Percentiles rank a stretch among this genome's conserved stretches.
Conservation (phyloP, 2,113 vertebrate genomes). For the Perognathus longimembris region DNA sequence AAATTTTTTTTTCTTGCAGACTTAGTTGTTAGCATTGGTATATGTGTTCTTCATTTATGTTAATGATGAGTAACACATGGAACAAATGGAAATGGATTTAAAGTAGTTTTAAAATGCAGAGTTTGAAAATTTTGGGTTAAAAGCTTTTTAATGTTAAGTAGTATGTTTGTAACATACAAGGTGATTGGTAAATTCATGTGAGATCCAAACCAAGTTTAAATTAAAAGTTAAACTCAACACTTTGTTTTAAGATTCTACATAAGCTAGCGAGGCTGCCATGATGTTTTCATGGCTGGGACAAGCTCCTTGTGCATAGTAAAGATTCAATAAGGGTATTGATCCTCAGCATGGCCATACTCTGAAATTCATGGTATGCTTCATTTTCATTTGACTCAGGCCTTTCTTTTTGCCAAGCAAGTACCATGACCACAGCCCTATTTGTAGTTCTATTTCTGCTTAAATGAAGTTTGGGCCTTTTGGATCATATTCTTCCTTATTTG, state of each 20-base stretch:
- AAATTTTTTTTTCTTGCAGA: conserved; percentile 39
- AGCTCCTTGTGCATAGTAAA: not conserved
- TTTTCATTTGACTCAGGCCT: too few species aligned
- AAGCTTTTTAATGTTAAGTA: conserved; percentile 35
- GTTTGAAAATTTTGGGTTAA: conserved; percentile 22
- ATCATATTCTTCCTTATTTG: too few species aligned
- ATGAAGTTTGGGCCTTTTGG: too few species aligned
- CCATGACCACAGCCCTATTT: too few species aligned
- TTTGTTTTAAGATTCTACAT: not conserved
- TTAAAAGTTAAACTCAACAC: conserved; percentile 8
- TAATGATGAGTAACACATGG: conserved; percentile 42
- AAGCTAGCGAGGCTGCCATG: not conserved
- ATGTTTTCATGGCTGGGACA: too few species aligned
- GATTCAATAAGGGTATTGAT: not conserved
- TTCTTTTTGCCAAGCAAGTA: too few species aligned
- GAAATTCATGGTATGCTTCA: not conserved
- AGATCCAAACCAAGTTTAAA: not conserved
- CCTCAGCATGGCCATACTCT: not conserved
- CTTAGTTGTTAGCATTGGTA: conserved; percentile 35
- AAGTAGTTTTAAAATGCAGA: conserved; percentile 55
- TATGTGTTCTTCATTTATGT: conserved; percentile 37
- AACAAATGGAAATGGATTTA: conserved; percentile 46
- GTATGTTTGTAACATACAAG: not conserved
- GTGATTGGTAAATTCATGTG: not conserved
- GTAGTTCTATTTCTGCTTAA: too few species aligned